Base-by-base conservation (phyloP, 1,140 invertebrate species). In the Heterodera schachtii region DNA sequence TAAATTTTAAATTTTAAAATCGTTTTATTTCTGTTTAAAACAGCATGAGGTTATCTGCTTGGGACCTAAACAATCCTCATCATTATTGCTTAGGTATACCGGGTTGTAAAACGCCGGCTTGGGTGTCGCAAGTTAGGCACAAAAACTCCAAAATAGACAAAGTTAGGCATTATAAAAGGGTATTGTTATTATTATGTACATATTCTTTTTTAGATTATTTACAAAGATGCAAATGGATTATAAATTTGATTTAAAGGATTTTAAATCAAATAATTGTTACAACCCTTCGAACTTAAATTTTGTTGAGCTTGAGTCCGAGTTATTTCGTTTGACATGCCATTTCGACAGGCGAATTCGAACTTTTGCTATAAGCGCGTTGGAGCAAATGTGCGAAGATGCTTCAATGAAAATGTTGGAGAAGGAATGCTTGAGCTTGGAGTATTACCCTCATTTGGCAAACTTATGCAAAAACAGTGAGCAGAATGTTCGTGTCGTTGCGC, bases 291-390 rank as follows among this genome's bases (percentile, higher is more conserved):
- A 64, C 19, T 19, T 64, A 64, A 64, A 64, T 19, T 16, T 19
- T 19, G 16, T 64, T 64, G 57, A 64, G 57, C 16, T 64, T 64
- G 57, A 64, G 16, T 64, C 57, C 3, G 57, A 64, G 16, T 64
- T 64, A 64, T 19, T 64, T 64, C 57, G 57, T 19, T 19, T 64
- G 57, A 64, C 57, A 13, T 64, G 57, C 16, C 57, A 64, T 19
- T 64, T 64, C 16, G 57, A 64, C 57, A 64, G 57, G 19, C 91
- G 95, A 88, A 95, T 97, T 9, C 92, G 96, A 47, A 94, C 94
- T 83, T 94, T 94, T 90, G 95, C 96, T 3, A 94, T 97, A 87
- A 92, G 94, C 86, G 94, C 95, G 0, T 92, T 97, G 90, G 87
- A 90, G 76, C 93, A 94, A 64, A 93, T 95, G 78, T 85, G 64